Evolutionary conservation across 2,888 invertebrate genomes (phyloP), one percentile per base, ranked within the genome.

Genomic region (Acleris holmiana): DNA sequence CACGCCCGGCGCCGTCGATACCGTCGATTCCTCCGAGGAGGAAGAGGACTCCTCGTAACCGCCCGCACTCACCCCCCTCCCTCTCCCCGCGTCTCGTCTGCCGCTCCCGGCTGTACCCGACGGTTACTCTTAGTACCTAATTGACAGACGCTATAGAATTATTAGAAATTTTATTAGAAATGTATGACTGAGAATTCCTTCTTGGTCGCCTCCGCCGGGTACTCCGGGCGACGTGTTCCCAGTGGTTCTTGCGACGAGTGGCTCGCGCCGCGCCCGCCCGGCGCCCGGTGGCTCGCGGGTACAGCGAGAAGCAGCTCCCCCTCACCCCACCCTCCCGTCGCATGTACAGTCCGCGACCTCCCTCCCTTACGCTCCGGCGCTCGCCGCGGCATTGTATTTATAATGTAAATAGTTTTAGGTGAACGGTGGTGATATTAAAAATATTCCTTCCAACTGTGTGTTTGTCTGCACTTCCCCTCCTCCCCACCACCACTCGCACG

Each of bases 331-430:
- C 67, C 21, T 62, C 66, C 53, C 70, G 71, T 77, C 82, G 79
- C 77, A 72, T 87, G 88, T 86, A 88, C 88, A 86, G 87, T 82
- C 82, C 82, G 82, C 82, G 83, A 75, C 72, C 71, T 51, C 51
- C 17, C 51, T 46, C 61, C 49, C 66, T 56, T 67, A 66, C 68
- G 68, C 63, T 66, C 69, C 68, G 67, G 74, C 72, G 72, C 62
- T 41, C 62, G 62, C 59, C 70, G 66, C 68, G 68, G 71, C 71
- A 61, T 68, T 86, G 83, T 90, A 91, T 91, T 89, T 90, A 91
- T 90, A 84, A 79, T 91, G 91, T 91, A 91, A 90, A 91, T 91
- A 91, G 89, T 82, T 80, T 82, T 84, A 91, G 90, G 84, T 87
- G 88, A 85, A 79, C 80, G 82, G 77, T 84, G 89, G 89, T 88